Conservation (phyloP, 2,888 invertebrate species). For the Sympetrum striolatum region DNA sequence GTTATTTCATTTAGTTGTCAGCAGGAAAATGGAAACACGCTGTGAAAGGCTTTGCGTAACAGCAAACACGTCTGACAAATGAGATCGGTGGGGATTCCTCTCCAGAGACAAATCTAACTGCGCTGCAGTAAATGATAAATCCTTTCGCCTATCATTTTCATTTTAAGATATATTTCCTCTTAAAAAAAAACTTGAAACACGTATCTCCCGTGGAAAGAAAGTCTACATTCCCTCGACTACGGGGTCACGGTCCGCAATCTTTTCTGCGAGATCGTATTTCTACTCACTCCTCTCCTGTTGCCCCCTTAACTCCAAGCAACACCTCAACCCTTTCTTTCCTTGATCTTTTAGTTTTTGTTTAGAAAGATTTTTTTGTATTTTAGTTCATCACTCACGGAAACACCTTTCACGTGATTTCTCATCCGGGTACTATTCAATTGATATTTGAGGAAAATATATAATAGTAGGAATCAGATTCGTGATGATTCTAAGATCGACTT, state of each 20-base stretch:
- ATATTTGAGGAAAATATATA: too few species aligned
- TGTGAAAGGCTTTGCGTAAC: not conserved
- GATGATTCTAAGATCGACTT: too few species aligned
- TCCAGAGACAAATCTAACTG: not conserved
- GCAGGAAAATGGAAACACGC: not conserved
- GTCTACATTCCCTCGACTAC: not conserved
- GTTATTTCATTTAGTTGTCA: not conserved
- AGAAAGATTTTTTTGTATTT: too few species aligned
- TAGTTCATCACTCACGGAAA: too few species aligned
- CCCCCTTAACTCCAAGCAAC: not conserved
- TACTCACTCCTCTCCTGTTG: not conserved
- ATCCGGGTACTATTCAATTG: too few species aligned
- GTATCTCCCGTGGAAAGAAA: not conserved
- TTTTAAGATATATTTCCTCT: not conserved
- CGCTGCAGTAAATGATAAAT: not conserved
- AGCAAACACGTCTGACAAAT: not conserved
- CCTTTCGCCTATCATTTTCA: not conserved
- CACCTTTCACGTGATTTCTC: too few species aligned
- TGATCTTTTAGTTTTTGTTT: too few species aligned
- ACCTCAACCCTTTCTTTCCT: too few species aligned
- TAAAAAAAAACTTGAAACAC: not conserved
- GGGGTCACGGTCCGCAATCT: not conserved
- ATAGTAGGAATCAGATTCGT: too few species aligned
- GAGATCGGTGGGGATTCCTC: not conserved
- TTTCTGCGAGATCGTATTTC: not conserved